These are phyloP conservation scores for Esox lucius DNA, from an alignment of 2,797 vertebrate species.

Conservation along the genomic window DNA sequence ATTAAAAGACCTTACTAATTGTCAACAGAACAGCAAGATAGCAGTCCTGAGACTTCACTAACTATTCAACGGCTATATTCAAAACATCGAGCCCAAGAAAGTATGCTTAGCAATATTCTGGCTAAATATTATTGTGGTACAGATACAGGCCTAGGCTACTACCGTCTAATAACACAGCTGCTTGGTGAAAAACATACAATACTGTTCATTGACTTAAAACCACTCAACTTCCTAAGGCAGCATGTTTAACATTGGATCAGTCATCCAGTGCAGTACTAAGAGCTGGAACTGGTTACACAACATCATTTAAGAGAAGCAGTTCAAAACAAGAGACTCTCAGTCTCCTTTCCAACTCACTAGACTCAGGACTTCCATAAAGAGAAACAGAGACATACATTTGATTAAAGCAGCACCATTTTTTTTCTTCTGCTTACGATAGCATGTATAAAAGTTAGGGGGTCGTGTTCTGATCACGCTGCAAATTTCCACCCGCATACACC, in stretches of 20 bases:
- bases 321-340: slow-evolving; percentile 18
- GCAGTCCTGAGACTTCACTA: not conserved
- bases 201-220: not conserved
- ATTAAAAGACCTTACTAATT: not conserved
- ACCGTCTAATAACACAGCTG: not conserved
- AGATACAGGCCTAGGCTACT: not conserved
- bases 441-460: slow-evolving; percentile 63
- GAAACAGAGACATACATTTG: slow-evolving; percentile 57
- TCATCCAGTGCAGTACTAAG: not conserved
- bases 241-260: not conserved
- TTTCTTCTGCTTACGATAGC: slow-evolving; percentile 57
- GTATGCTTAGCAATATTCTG: not conserved
- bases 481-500: slow-evolving; percentile 59
- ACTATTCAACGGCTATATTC: not conserved
- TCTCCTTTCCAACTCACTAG: not conserved
- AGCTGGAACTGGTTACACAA: not conserved
- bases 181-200: not conserved
- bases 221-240: not conserved
- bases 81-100: not conserved
- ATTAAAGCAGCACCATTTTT: slow-evolving; percentile 70
- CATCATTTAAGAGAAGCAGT: not conserved
- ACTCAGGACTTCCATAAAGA: slow-evolving; percentile 24
- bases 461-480: slow-evolving; percentile 59
- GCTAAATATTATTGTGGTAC: not conserved
- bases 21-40: not conserved